These are phyloP conservation scores for Piscicola geometra DNA, from an alignment of 2,888 invertebrate genomes.

Conservation along the genomic window DNA sequence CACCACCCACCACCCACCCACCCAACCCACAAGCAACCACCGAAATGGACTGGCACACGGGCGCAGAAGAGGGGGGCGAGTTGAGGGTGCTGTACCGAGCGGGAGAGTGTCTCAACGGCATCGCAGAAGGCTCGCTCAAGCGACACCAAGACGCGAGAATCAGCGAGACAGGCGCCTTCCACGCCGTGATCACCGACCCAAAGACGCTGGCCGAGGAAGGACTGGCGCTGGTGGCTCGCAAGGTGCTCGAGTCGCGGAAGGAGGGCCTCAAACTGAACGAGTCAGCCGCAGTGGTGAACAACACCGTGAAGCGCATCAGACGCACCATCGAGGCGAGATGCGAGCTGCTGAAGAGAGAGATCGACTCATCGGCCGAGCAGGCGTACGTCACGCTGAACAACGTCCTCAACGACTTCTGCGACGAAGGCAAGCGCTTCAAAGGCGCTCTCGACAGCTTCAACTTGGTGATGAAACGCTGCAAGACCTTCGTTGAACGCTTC, in stretches of 20 bases:
- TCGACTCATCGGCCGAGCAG: not conserved
- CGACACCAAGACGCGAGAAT: no score
- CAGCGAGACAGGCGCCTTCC: no score
- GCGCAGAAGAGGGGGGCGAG: not conserved
- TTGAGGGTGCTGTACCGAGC: not conserved
- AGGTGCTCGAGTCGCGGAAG: not conserved
- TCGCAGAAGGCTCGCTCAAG: not conserved
- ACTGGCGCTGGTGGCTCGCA: not conserved
- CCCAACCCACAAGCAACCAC: not conserved
- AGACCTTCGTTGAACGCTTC: not conserved
- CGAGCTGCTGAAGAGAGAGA: not conserved
- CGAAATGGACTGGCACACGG: not conserved
- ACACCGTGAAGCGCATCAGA: not conserved
- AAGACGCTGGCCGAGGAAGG: not conserved
- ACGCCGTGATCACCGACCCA: not conserved
- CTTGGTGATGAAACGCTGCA: not conserved
- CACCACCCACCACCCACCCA: not conserved
- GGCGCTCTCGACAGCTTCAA: not conserved
- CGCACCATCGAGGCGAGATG: not conserved
- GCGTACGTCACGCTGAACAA: not conserved
- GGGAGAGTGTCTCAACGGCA: not conserved
- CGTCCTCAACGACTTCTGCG: not conserved
- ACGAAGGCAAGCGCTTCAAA: constrained; percentile 1
- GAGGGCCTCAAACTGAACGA: constrained; percentile 14
- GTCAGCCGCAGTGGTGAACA: not conserved